These are phyloP conservation scores for Chelmon rostratus DNA, from an alignment of 2,797 vertebrate species.

Conservation along the genomic window DNA sequence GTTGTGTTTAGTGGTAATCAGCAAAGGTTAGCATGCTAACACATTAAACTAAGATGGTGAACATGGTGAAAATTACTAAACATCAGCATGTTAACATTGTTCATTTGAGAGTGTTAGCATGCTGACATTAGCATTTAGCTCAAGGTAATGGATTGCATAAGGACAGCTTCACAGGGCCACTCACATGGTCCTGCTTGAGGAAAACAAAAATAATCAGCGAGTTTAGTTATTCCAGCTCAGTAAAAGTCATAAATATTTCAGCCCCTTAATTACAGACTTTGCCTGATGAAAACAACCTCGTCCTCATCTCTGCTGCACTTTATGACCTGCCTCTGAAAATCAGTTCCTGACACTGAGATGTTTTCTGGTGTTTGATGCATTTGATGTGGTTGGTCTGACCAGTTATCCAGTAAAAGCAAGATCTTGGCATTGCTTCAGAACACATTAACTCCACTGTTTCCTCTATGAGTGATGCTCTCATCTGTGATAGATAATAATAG, in stretches of 20 bases:
- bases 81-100: too few relatives aligned
- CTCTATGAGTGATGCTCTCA: background rate
- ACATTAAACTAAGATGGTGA: too few relatives aligned
- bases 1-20: too few relatives aligned
- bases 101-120: background rate
- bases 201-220: background rate
- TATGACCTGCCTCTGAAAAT: background rate
- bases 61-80: too few relatives aligned
- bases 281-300: background rate
- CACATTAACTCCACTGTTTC: background rate
- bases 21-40: too few relatives aligned
- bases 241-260: background rate
- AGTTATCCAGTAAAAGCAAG: background rate
- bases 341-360: background rate
- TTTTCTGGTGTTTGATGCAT: background rate
- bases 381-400: background rate
- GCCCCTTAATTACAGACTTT: background rate
- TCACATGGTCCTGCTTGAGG: background rate
- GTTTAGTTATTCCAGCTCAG: background rate
- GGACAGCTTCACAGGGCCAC: background rate
- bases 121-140: background rate
- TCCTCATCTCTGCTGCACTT: background rate
- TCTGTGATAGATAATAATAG: constrained; percentile 21
- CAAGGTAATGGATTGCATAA: background rate
- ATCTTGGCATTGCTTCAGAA: background rate